Evolutionary conservation across 1,140 invertebrate species (phyloP).

Genomic region (Notospermus geniculatus): DNA sequence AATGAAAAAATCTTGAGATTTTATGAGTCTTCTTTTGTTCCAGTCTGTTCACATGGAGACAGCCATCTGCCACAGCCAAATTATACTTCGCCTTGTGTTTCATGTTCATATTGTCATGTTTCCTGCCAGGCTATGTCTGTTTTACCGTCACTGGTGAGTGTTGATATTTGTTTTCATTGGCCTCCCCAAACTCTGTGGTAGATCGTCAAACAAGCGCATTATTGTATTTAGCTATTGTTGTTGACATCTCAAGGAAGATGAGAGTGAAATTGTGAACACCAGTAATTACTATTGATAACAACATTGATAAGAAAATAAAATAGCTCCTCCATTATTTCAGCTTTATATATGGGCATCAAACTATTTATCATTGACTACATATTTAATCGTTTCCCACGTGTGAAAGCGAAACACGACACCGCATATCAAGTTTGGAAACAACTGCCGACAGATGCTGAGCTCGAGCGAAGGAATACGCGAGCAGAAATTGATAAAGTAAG

Average conservation of each 20-base stretch:
- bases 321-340: conserved; percentile 28
- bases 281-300: too few relatives aligned
- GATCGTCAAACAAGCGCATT: too few relatives aligned
- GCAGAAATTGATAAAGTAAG: conserved; percentile 46
- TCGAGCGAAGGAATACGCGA: conserved; percentile 44
- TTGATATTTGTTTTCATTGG: conserved; percentile 11
- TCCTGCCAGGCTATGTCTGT: conserved; percentile 37
- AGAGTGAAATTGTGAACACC: too few relatives aligned
- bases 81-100: conserved; percentile 42
- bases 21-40: conserved; percentile 19
- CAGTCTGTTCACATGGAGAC: conserved; percentile 54
- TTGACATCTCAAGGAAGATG: too few relatives aligned
- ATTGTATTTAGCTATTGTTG: too few relatives aligned
- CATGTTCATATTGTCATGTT: conserved; percentile 36
- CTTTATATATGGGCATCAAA: conserved; percentile 49
- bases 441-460: conserved; percentile 53
- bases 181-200: too few relatives aligned
- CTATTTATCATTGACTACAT: conserved; percentile 56
- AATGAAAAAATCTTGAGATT: too few relatives aligned
- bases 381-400: conserved; percentile 53
- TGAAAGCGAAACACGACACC: conserved; percentile 54
- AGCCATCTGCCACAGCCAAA: conserved; percentile 45
- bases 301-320: not conserved
- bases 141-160: conserved; percentile 38
- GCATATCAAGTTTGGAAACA: conserved; percentile 49